Base-by-base conservation (phyloP, 2,888 invertebrate species). In the Lasius fuliginosus region DNA sequence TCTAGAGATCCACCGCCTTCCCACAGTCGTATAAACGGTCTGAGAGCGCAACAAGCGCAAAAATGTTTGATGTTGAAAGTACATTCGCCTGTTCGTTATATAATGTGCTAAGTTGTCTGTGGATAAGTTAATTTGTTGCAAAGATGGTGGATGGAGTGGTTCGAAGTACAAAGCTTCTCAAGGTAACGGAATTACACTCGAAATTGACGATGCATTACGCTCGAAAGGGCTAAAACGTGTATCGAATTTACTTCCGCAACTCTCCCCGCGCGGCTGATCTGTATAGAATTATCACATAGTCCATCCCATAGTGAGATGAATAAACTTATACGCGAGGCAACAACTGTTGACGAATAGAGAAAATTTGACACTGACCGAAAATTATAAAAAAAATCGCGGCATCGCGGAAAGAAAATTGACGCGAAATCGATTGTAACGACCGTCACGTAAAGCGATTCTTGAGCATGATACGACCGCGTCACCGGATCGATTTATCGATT, bases 191-290 rank as follows among this genome's bases (percentile, higher is more conserved):
- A 81, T 81, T 81, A 71, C 73, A 81, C 60, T 81, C 49, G 73
- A 81, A 71, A 81, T 81, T 71, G 73, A 18, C 79, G 69, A 71
- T 71, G 60, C 71, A 71, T 81, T 81, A 81, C 79, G 58, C 27
- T 71, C 71, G 73, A 71, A 71, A 73, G 18, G 58, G 36, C 60
- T 46, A n/a, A 62, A 36, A 73, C 42, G 73, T 27, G 73, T 81
- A 73, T 81, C 49, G 73, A 73, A 73, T 71, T 81, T 81, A 36
- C 60, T 42, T 56, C 9, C 42, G 15, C 6, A 27, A 46, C 36
- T 18, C 23, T 27, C 18, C 27, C 6, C 11, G 12, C 36, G 9
- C 8, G 23, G 18, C 4, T 33, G 79, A 60, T 81, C 71, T 81
- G 36, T 81, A 71, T 60, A 40, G 1, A 60, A 79, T 68, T 73